Evolutionary conservation across 2,888 invertebrate species (phyloP).

Genomic region (Pherbina coryleti): DNA sequence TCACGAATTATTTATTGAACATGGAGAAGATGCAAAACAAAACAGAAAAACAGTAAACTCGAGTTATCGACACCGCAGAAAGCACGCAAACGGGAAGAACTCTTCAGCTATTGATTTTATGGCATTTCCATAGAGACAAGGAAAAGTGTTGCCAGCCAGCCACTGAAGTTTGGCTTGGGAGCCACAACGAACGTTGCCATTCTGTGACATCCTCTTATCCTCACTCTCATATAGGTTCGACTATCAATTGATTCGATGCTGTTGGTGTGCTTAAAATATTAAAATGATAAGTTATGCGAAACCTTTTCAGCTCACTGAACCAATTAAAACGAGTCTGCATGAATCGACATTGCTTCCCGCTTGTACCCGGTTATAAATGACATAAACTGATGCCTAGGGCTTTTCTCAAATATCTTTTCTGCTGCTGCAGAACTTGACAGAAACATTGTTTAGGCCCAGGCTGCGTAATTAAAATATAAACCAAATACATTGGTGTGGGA

Average conservation of each 20-base stretch:
- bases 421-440: no score
- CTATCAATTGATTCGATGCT: no score
- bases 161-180: background rate
- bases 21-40: background rate
- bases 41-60: background rate
- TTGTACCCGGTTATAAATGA: no score
- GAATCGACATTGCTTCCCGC: no score
- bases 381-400: no score
- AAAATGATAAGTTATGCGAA: background rate
- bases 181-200: background rate
- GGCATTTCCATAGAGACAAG: background rate
- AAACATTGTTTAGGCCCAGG: background rate
- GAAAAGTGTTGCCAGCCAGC: background rate
- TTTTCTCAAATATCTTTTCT: no score
- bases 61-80: slow-evolving; percentile 18
- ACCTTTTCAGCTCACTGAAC: slow-evolving; percentile 16
- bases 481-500: background rate
- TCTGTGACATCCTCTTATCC: no score
- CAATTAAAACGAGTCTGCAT: background rate
- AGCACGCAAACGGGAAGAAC: background rate
- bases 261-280: no score
- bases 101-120: slow-evolving; percentile 10
- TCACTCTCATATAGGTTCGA: no score
- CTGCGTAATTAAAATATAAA: background rate
- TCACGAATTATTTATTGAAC: background rate